Base-by-base conservation (phyloP, 2,797 vertebrate genomes). In the Nothura maculosa region DNA sequence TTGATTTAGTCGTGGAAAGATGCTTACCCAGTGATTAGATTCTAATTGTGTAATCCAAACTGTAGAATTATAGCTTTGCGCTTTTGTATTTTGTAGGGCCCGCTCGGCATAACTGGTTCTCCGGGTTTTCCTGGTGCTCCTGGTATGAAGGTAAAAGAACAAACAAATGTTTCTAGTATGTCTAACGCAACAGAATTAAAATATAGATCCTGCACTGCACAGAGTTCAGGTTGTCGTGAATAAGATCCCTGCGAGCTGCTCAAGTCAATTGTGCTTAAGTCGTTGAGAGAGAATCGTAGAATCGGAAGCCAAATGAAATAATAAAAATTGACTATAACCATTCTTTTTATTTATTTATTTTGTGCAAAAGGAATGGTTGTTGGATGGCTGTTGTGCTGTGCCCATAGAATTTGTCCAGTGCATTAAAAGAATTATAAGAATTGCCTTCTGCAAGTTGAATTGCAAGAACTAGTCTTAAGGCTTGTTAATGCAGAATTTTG, bases 71-170 rank as follows among this genome's bases (percentile, higher is more conserved):
- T 1, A 74, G 8, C 8, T 69, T 92, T 74, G 2, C 76, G 42
- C 36, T 47, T 85, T 66, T 84, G 3, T 96, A 85, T 96, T 68
- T 92, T 92, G 10, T 84, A 99, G 99, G 99, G 99, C 79, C 99
- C 99, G 6, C 97, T 99, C 91, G 99, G 99, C 81, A 97, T 99
- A 83, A 98, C 93, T 79, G 99, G 99, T 20, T 98, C 99, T 18
- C 34, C 99, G 61, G 99, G 99, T 80, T 99, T 99, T 97, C 99
- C 99, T 84, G 99, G 99, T 96, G 76, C 92, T 73, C 99, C 99
- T 94, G 99, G 99, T 81, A 96, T 98, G 96, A 99, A 99, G 98
- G 99, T 98, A 96, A 97, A 67, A 92, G 48, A 47, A 17, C 5
- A 66, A 78, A 52, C 22, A 20, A 76, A 19, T 20, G 4, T 50